Evolutionary conservation across 2,888 invertebrate species (phyloP).

Genomic region (Yponomeuta malinellus): DNA sequence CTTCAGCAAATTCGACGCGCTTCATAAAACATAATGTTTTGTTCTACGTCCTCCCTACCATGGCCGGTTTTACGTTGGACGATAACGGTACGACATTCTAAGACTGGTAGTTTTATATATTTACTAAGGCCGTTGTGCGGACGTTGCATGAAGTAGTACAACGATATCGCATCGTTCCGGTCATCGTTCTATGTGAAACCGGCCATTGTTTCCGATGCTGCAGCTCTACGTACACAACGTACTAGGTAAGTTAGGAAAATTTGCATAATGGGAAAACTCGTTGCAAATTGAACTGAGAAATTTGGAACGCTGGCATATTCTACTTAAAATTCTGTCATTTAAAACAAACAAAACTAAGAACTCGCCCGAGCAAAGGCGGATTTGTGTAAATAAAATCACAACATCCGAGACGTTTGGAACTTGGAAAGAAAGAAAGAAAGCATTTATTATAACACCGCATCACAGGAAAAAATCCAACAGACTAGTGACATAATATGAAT

Average conservation of each 20-base stretch:
- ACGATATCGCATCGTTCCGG: no score
- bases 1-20: not conserved
- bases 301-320: not conserved
- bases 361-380: not conserved
- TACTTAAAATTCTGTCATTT: not conserved
- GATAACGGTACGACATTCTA: no score
- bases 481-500: no score
- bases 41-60: not conserved
- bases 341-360: not conserved
- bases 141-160: no score
- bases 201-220: not conserved
- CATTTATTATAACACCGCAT: no score
- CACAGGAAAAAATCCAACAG: no score
- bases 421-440: no score
- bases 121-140: no score
- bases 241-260: not conserved
- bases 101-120: no score
- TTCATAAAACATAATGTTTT: constrained; percentile 3
- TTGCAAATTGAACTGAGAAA: not conserved
- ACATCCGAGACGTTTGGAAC: not conserved
- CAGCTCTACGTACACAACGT: not conserved
- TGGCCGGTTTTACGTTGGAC: no score
- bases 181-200: no score
- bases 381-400: not conserved
- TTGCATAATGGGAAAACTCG: constrained; percentile 3